A percentile compares a stretch with the other conserved stretches of the same genome.
phyloP scores from a whole-genome alignment of 2,797 vertebrate genomes.

The Threskiornis aethiopicus region DNA sequence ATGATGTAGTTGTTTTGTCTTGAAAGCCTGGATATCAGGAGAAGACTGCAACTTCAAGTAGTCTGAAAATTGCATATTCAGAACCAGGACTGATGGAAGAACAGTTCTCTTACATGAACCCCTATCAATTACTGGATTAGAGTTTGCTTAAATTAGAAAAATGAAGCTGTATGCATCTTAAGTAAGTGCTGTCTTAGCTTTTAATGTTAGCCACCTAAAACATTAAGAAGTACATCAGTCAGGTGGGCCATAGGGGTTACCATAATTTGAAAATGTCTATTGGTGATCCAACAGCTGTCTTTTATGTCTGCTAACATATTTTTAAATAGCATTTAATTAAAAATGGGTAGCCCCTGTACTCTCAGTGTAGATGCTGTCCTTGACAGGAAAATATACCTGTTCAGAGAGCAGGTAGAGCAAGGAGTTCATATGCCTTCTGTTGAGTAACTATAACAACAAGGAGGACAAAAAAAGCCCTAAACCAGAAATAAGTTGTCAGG shows the following conservation, averaged over 20 bases:
- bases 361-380: not conserved
- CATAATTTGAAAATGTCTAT: not conserved
- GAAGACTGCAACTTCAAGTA: not conserved
- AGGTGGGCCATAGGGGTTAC: not conserved
- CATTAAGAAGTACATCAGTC: not conserved
- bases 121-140: not conserved
- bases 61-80: not conserved
- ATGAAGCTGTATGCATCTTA: not conserved
- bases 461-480: not conserved
- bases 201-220: not conserved
- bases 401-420: not conserved
- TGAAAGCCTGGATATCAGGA: not conserved
- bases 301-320: accelerated
- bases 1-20: not conserved
- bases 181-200: not conserved
- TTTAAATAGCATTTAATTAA: not conserved
- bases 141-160: not conserved
- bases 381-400: not conserved
- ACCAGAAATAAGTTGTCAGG: not conserved
- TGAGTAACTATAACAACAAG: not conserved
- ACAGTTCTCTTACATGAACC: not conserved
- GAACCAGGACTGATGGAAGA: not conserved
- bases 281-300: not conserved
- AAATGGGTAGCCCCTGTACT: not conserved
- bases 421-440: not conserved